These are phyloP conservation scores for Tragelaphus strepsiceros DNA, from an alignment of 2,113 vertebrate species.

Conservation along the genomic window DNA sequence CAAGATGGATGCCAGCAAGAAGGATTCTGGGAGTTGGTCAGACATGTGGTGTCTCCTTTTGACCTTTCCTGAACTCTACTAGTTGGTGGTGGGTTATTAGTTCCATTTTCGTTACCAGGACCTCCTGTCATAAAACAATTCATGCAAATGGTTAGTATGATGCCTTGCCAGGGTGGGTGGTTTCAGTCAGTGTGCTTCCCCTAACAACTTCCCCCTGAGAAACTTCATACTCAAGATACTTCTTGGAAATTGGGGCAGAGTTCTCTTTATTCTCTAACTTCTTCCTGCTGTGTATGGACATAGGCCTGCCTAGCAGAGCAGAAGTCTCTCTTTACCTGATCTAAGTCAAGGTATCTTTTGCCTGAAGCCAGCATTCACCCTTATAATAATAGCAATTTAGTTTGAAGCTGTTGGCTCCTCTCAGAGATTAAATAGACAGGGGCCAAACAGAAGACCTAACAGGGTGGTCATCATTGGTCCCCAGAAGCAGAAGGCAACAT, in stretches of 20 bases:
- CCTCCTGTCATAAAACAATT: not conserved
- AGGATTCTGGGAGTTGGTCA: not conserved
- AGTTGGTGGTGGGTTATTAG: not conserved
- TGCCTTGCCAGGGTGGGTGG: not conserved
- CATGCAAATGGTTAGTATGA: not conserved
- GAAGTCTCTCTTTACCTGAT: not conserved
- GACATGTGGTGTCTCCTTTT: not conserved
- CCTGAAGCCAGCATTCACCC: not conserved
- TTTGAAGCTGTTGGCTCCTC: not conserved
- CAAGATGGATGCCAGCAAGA: not conserved
- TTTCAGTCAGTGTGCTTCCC: not conserved
- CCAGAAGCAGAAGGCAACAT: not conserved
- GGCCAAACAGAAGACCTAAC: not conserved
- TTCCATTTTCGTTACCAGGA: not conserved
- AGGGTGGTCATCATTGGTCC: not conserved
- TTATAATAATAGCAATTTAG: not conserved
- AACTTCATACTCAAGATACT: not conserved
- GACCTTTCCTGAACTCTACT: not conserved
- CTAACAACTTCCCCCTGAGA: not conserved
- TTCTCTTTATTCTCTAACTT: not conserved
- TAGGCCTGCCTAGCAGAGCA: not conserved
- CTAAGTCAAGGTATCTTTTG: not conserved
- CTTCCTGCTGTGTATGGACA: not conserved
- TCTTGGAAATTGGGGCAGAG: not conserved
- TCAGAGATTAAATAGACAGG: not conserved